phyloP scores from a whole-genome alignment of 92 coral and sea anemone species.

The Phymanthus crucifer region DNA sequence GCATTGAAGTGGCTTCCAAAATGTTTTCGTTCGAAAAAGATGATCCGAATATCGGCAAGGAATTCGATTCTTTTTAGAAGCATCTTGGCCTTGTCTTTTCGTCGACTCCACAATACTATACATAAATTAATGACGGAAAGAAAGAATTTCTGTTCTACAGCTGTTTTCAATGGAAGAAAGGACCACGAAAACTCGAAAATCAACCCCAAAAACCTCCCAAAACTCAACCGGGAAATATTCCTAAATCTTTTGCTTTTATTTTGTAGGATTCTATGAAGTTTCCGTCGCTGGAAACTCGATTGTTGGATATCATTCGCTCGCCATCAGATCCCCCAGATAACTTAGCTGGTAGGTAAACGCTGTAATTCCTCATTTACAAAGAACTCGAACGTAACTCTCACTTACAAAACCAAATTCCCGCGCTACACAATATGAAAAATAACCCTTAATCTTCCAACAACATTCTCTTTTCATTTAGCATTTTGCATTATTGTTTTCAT shows the following conservation, averaged over 20 bases:
- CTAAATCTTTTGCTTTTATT: slow-evolving; percentile 27
- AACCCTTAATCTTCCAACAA: neutral
- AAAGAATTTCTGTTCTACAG: slow-evolving; percentile 62
- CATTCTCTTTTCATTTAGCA: slow-evolving; percentile 9
- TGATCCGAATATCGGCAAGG: slow-evolving; percentile 1
- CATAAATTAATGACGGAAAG: slow-evolving; percentile 89
- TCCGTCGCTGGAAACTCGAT: slow-evolving; percentile 92
- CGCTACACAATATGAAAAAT: slow-evolving; percentile 9
- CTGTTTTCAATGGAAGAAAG: slow-evolving; percentile 63
- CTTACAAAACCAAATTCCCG: slow-evolving; percentile 16
- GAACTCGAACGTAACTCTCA: slow-evolving; percentile 5
- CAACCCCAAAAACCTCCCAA: neutral
- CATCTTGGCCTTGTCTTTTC: slow-evolving; percentile 38
- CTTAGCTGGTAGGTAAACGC: slow-evolving; percentile 74
- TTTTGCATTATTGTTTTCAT: slow-evolving; percentile 20
- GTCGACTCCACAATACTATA: slow-evolving; percentile 68
- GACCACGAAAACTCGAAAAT: slow-evolving; percentile 22
- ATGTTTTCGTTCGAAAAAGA: neutral
- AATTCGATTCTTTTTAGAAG: slow-evolving; percentile 28
- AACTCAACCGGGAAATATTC: slow-evolving; percentile 12
- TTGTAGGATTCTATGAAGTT: slow-evolving; percentile 88
- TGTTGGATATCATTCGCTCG: slow-evolving; percentile 94
- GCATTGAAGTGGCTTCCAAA: slow-evolving; percentile 24
- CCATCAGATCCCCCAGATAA: slow-evolving; percentile 97
- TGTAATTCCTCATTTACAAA: slow-evolving; percentile 24